Percentiles rank a stretch among this genome's conserved stretches.
Evolutionary conservation across 2,113 vertebrate species (phyloP).

Genomic region (Entosphenus tridentatus): DNA sequence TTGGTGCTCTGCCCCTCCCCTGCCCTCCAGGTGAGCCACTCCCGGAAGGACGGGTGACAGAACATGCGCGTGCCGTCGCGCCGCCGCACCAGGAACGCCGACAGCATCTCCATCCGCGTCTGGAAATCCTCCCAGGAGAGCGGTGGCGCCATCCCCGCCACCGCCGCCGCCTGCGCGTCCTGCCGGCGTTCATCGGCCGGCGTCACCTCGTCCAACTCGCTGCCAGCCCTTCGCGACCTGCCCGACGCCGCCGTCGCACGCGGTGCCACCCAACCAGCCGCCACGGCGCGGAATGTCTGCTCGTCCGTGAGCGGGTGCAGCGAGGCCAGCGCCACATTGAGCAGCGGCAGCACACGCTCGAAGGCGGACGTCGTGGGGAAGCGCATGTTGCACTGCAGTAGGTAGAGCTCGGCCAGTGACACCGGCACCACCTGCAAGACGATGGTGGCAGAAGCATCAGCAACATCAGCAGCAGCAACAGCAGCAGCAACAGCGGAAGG

Average conservation of each 20-base stretch:
- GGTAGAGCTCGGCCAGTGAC: constrained; percentile 73
- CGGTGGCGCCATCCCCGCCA: constrained; percentile 37
- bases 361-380: constrained; percentile 80
- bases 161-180: constrained; percentile 32
- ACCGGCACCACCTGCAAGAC: constrained; percentile 50
- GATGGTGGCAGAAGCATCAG: not conserved
- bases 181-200: too few relatives aligned
- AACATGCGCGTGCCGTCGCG: constrained; percentile 95
- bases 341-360: constrained; percentile 54
- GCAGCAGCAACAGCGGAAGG: too few relatives aligned
- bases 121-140: constrained; percentile 78
- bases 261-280: constrained; percentile 37
- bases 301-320: constrained; percentile 91
- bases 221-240: too few relatives aligned
- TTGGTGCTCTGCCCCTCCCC: constrained; percentile 75
- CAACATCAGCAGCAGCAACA: too few relatives aligned
- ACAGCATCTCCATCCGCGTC: constrained; percentile 70
- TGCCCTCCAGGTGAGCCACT: constrained; percentile 87
- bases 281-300: constrained; percentile 79
- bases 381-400: constrained; percentile 96
- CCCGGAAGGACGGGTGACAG: constrained; percentile 89
- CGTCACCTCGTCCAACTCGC: too few relatives aligned
- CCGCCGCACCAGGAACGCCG: constrained; percentile 60
- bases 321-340: constrained; percentile 70
- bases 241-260: too few relatives aligned